Conservation (phyloP, 2,888 invertebrate genomes). For the Stramonita haemastoma region DNA sequence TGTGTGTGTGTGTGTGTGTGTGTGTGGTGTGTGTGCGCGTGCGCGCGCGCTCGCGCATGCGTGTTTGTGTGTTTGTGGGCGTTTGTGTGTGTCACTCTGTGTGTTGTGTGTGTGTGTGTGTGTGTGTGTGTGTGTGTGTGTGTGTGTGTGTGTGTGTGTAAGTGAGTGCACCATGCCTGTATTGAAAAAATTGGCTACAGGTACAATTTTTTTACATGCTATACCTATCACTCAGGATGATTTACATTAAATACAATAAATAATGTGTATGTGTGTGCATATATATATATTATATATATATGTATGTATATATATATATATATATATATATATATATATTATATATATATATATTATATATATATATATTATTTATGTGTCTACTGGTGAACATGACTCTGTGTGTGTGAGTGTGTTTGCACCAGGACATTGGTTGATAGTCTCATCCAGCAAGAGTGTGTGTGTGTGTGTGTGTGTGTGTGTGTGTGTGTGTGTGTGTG, state of each 20-base stretch:
- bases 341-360: background rate
- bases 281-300: too few relatives aligned
- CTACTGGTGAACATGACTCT: background rate
- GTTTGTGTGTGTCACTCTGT: background rate
- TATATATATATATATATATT: background rate
- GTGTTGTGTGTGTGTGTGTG: background rate
- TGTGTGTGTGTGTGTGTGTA: background rate
- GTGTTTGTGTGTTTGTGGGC: too few relatives aligned
- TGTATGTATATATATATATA: too few relatives aligned
- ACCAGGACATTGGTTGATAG: too few relatives aligned
- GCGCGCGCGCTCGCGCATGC: too few relatives aligned
- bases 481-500: conserved; percentile 4
- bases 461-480: background rate
- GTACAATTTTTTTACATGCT: too few relatives aligned
- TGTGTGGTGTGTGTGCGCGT: background rate
- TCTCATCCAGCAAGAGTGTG: background rate
- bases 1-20: background rate
- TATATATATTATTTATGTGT: too few relatives aligned
- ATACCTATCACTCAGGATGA: too few relatives aligned
- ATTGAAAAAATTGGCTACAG: too few relatives aligned
- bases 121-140: background rate
- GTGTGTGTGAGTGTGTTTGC: background rate
- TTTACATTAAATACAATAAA: too few relatives aligned
- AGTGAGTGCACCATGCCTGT: background rate
- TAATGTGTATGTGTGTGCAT: too few relatives aligned